phyloP scores from a whole-genome alignment of 2,113 vertebrate genomes.

The Ceratotherium simum region DNA sequence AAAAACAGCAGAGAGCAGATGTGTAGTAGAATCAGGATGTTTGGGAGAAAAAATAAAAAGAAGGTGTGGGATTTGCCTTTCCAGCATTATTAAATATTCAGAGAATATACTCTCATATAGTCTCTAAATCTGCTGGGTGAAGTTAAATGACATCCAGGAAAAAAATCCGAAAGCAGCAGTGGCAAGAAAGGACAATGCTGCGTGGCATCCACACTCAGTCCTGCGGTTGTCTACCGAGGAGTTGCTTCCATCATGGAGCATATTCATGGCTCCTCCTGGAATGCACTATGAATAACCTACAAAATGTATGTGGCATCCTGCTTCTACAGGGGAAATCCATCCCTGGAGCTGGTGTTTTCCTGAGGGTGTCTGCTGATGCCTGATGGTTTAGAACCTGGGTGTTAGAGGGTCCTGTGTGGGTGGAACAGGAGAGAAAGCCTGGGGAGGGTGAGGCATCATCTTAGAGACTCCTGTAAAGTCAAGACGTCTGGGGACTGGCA shows the following conservation, averaged over 20 bases:
- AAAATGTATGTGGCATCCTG: neutral
- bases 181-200: fast-evolving
- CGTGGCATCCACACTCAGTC: fast-evolving
- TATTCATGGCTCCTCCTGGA: fast-evolving
- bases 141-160: neutral
- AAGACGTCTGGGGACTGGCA: fast-evolving
- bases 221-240: neutral
- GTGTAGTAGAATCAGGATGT: too few species aligned
- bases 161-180: neutral
- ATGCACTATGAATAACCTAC: fast-evolving
- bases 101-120: neutral
- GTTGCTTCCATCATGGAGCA: fast-evolving
- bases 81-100: neutral
- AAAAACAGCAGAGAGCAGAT: too few species aligned
- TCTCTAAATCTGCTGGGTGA: neutral
- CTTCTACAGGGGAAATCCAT: fast-evolving
- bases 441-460: too few species aligned
- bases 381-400: fast-evolving
- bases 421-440: neutral
- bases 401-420: fast-evolving
- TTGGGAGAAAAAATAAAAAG: fast-evolving
- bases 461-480: neutral
- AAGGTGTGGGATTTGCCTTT: neutral
- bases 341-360: neutral
- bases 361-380: fast-evolving